These are phyloP conservation scores for Caligus rogercresseyi DNA, from an alignment of 1,140 invertebrate genomes.

Conservation along the genomic window DNA sequence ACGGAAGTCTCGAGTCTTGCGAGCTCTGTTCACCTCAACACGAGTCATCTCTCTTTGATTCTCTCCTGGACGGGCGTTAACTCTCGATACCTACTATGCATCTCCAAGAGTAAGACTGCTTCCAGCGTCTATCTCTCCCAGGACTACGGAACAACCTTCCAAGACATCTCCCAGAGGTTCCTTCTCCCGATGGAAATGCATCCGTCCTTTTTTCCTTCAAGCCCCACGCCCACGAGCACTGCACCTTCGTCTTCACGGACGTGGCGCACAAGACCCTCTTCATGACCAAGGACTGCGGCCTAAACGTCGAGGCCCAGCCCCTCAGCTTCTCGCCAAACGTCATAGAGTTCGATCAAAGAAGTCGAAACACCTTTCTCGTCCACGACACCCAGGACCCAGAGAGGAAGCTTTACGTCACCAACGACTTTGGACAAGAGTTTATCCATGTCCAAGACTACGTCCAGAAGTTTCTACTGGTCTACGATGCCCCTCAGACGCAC, in stretches of 20 bases:
- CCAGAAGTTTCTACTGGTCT: slow-evolving; percentile 51
- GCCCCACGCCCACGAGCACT: slow-evolving; percentile 1
- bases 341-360: slow-evolving; percentile 2
- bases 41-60: slow-evolving; percentile 8
- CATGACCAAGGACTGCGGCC: slow-evolving; percentile 3
- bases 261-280: slow-evolving; percentile 5
- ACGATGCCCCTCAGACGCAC: slow-evolving; percentile 29
- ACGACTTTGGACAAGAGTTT: slow-evolving; percentile 48
- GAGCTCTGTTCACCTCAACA: not conserved
- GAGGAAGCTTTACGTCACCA: slow-evolving; percentile 51
- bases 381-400: slow-evolving; percentile 1
- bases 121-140: slow-evolving; percentile 3
- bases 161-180: slow-evolving; percentile 10
- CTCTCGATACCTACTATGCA: not conserved
- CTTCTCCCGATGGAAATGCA: not conserved
- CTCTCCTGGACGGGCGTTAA: slow-evolving; percentile 6
- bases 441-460: slow-evolving; percentile 46
- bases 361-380: slow-evolving; percentile 6
- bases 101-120: not conserved
- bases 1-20: not conserved
- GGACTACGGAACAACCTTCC: slow-evolving; percentile 6
- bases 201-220: not conserved
- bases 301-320: not conserved
- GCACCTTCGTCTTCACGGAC: slow-evolving; percentile 16
- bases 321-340: not conserved